A percentile compares a stretch with the other conserved stretches of the same genome.
phyloP scores from a whole-genome alignment of 1,140 invertebrate genomes.

The Dreissena polymorpha region DNA sequence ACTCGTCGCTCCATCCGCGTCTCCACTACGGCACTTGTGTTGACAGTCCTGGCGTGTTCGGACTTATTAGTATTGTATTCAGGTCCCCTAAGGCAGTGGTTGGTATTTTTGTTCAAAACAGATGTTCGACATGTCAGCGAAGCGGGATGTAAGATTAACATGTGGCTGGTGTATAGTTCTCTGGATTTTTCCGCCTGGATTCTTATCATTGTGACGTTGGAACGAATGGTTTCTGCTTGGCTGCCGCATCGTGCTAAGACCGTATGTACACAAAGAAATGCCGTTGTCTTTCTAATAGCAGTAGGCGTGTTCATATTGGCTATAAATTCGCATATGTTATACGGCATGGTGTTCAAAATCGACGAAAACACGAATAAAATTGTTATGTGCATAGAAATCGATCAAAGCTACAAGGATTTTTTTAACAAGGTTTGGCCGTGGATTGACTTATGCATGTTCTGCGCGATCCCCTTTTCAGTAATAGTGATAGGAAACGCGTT shows the following conservation, averaged over 20 bases:
- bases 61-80: conserved; percentile 64
- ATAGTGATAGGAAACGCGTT: conserved; percentile 37
- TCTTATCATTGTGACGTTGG: conserved; percentile 66
- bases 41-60: conserved; percentile 56
- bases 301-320: conserved; percentile 49
- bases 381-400: conserved; percentile 21
- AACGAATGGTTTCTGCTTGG: conserved; percentile 66
- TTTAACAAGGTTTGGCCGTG: conserved; percentile 52
- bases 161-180: conserved; percentile 59
- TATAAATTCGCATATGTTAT: conserved; percentile 63
- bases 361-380: background rate
- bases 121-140: conserved; percentile 53
- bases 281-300: conserved; percentile 43
- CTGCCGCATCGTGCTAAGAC: conserved; percentile 58
- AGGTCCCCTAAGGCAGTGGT: conserved; percentile 64
- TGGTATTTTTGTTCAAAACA: conserved; percentile 48
- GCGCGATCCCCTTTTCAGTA: conserved; percentile 36
- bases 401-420: conserved; percentile 24
- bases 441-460: conserved; percentile 51
- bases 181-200: conserved; percentile 68
- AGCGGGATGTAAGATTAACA: conserved; percentile 61
- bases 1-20: conserved; percentile 44
- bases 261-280: conserved; percentile 50
- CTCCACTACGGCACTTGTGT: conserved; percentile 53
- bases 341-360: conserved; percentile 33